These are phyloP conservation scores for Ophioninae sp. DNA, from an alignment of 2,888 invertebrate species.

Conservation along the genomic window DNA sequence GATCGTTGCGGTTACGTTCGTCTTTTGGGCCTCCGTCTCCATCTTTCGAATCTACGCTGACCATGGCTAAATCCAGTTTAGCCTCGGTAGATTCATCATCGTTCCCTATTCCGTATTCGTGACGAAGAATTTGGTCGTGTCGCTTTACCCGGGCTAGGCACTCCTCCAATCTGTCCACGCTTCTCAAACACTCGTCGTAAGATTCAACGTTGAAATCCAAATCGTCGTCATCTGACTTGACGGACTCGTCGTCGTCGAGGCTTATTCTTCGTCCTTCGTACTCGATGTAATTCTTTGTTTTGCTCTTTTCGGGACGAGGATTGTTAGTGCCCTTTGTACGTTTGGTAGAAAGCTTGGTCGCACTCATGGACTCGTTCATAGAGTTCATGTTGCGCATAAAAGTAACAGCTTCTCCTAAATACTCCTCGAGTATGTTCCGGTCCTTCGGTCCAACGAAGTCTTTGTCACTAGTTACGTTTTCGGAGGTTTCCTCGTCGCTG, in stretches of 20 bases:
- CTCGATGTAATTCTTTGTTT: conserved; percentile 63
- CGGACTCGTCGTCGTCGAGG: conserved; percentile 61
- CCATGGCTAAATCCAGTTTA: conserved; percentile 73
- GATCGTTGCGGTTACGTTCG: conserved; percentile 1
- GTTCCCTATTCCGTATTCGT: conserved; percentile 68
- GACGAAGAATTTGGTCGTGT: conserved; percentile 70
- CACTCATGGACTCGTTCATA: conserved; percentile 72
- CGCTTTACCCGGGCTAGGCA: conserved; percentile 69
- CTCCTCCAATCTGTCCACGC: conserved; percentile 72
- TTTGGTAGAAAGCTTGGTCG: conserved; percentile 62
- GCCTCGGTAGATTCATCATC: conserved; percentile 73
- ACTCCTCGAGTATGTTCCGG: conserved; percentile 68
- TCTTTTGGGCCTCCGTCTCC: conserved; percentile 5
- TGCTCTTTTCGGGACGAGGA: conserved; percentile 38
- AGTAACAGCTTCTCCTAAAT: conserved; percentile 71
- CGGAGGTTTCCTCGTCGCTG: conserved; percentile 66
- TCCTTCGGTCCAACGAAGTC: conserved; percentile 10
- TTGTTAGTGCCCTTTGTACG: conserved; percentile 23
- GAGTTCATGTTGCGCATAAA: conserved; percentile 75
- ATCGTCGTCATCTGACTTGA: conserved; percentile 53
- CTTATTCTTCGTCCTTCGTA: conserved; percentile 61
- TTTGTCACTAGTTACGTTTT: conserved; percentile 55
- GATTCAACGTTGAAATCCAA: conserved; percentile 65
- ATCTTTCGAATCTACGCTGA: conserved; percentile 64
- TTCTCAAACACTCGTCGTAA: conserved; percentile 71